Evolutionary conservation across 2,113 vertebrate species (phyloP).

Genomic region (Alectura lathami): DNA sequence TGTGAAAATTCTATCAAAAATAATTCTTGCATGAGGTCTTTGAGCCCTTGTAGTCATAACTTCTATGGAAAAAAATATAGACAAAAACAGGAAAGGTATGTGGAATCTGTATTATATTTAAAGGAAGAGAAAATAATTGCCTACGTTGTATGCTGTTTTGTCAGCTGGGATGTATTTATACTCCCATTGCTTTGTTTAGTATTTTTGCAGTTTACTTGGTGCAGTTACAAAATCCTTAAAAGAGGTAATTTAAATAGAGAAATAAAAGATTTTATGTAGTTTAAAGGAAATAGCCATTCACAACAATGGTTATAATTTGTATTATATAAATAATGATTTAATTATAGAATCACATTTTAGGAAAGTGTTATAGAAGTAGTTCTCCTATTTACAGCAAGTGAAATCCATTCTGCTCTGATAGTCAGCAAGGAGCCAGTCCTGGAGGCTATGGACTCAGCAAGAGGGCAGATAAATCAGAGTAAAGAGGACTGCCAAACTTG

Average conservation of each 20-base stretch:
- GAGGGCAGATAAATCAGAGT: slow-evolving; percentile 52
- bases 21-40: background rate
- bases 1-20: background rate
- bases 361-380: background rate
- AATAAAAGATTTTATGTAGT: background rate
- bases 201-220: background rate
- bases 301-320: background rate
- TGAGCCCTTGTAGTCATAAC: background rate
- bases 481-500: slow-evolving; percentile 38
- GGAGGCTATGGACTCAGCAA: background rate
- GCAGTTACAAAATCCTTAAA: background rate
- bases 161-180: slow-evolving; percentile 6
- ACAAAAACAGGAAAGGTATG: background rate
- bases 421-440: slow-evolving; percentile 4
- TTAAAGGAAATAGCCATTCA: background rate
- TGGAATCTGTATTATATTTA: background rate
- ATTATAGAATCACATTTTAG: background rate
- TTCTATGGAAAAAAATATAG: background rate
- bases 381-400: background rate
- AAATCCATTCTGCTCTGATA: slow-evolving; percentile 26
- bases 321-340: background rate
- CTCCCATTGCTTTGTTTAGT: background rate
- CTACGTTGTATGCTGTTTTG: background rate
- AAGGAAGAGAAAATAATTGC: slow-evolving; percentile 4
- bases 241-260: background rate